These are phyloP conservation scores for Theristicus caerulescens DNA, from an alignment of 2,113 vertebrate genomes.

Conservation along the genomic window DNA sequence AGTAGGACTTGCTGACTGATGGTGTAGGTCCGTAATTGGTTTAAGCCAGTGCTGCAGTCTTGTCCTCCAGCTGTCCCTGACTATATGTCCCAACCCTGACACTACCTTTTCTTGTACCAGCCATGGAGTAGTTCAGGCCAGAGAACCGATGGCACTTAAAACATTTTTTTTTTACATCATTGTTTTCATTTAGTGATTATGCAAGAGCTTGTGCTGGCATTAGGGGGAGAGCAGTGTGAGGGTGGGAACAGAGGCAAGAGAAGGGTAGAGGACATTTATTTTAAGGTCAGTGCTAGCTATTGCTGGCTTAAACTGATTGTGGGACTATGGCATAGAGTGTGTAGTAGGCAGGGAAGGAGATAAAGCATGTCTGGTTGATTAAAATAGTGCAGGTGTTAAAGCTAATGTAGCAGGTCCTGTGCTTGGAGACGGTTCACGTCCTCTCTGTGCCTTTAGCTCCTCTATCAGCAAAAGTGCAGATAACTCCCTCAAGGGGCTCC, in stretches of 20 bases:
- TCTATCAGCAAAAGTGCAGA: constrained; percentile 40
- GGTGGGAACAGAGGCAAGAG: not conserved
- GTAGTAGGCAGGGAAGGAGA: not conserved
- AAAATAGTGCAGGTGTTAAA: constrained; percentile 58
- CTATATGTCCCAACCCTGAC: not conserved
- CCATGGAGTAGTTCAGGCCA: not conserved
- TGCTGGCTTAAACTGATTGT: not conserved
- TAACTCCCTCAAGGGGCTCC: not conserved
- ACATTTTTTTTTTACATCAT: not conserved
- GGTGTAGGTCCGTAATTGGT: not conserved
- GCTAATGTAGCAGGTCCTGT: not conserved
- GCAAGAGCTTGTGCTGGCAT: not conserved
- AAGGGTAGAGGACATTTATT: not conserved
- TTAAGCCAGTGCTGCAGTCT: not conserved
- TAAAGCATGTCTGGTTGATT: constrained; percentile 17
- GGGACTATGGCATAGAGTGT: not conserved
- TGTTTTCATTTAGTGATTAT: not conserved
- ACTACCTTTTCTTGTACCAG: not conserved
- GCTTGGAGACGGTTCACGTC: not conserved
- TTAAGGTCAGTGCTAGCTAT: not conserved
- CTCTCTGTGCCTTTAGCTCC: not conserved
- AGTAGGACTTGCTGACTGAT: not conserved
- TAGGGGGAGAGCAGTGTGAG: not conserved
- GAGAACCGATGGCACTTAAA: not conserved
- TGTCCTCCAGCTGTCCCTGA: not conserved